phyloP scores from a whole-genome alignment of 2,888 invertebrate genomes.

The Meloe dianella region DNA sequence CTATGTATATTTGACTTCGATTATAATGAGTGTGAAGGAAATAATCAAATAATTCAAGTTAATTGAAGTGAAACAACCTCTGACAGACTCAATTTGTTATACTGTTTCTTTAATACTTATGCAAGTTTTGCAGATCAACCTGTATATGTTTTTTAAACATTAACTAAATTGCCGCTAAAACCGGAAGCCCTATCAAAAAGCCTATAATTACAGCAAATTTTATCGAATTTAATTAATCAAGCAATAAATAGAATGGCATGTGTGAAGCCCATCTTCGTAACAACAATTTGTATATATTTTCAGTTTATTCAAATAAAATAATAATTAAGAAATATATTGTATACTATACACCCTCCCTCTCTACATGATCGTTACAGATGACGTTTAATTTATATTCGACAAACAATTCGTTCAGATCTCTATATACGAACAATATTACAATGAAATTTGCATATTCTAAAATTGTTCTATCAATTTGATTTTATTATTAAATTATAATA shows the following conservation, averaged over 20 bases:
- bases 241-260: not conserved
- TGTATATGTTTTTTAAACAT: too few relatives aligned
- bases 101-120: too few relatives aligned
- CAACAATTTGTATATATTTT: not conserved
- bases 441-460: not conserved
- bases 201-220: not conserved
- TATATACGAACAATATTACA: not conserved
- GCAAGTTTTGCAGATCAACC: too few relatives aligned
- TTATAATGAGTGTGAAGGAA: too few relatives aligned
- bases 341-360: too few relatives aligned
- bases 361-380: not conserved
- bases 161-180: not conserved
- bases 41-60: too few relatives aligned
- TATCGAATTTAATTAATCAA: not conserved
- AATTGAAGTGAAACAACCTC: too few relatives aligned
- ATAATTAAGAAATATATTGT: not conserved
- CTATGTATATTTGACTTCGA: not conserved
- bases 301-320: not conserved
- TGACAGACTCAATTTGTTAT: too few relatives aligned
- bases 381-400: not conserved
- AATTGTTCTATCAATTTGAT: not conserved
- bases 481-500: not conserved
- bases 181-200: not conserved
- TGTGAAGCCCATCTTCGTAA: not conserved
- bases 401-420: not conserved